Evolutionary conservation across 2,797 vertebrate genomes (phyloP).

Genomic region (Odontamblyopus lacepedii): DNA sequence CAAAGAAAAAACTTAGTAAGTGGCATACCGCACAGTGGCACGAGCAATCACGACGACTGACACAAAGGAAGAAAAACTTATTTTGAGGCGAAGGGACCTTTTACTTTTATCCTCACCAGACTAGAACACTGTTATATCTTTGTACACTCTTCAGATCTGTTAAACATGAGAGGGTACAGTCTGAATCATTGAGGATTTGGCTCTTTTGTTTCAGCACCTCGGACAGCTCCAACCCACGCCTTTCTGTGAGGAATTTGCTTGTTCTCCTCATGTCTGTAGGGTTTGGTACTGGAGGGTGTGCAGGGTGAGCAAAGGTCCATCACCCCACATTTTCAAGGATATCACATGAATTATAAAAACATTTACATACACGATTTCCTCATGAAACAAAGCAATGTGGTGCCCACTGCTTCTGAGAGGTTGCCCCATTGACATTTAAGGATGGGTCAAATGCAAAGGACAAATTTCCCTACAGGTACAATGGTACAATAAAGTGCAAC

Average conservation of each 20-base stretch:
- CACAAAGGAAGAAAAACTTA: not conserved
- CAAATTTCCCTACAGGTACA: too few species aligned
- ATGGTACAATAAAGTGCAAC: too few species aligned
- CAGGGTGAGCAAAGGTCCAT: not conserved
- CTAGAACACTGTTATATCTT: not conserved
- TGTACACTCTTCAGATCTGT: not conserved
- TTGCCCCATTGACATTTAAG: too few species aligned
- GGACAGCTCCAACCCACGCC: conserved; percentile 23
- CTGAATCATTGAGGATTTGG: not conserved
- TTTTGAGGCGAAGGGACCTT: not conserved
- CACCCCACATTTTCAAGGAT: too few species aligned
- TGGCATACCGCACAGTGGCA: conserved; percentile 25
- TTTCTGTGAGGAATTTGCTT: not conserved
- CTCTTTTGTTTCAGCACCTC: conserved; percentile 28
- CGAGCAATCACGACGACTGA: conserved; percentile 31
- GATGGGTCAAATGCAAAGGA: too few species aligned
- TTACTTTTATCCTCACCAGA: not conserved
- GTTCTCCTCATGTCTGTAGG: not conserved
- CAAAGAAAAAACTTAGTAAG: conserved; percentile 26
- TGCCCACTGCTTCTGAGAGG: too few species aligned
- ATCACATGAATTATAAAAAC: too few species aligned
- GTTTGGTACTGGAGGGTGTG: not conserved
- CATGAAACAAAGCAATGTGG: too few species aligned
- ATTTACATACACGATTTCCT: too few species aligned
- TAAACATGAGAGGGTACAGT: not conserved